Percentiles rank a stretch among this genome's conserved stretches.
phyloP scores from a whole-genome alignment of 2,113 vertebrate genomes.

The Quiscalus mexicanus region DNA sequence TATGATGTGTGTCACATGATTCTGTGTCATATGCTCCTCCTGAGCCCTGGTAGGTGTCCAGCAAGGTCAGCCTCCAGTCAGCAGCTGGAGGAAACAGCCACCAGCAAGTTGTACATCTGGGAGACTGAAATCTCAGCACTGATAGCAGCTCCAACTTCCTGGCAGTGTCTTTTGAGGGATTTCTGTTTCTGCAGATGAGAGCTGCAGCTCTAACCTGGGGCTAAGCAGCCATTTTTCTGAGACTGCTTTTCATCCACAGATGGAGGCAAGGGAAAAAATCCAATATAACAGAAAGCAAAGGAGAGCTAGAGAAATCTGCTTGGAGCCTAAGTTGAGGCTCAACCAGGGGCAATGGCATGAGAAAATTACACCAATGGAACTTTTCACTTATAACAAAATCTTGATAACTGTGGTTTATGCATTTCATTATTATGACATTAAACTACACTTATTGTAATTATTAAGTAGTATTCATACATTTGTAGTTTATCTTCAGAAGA shows the following conservation, averaged over 20 bases:
- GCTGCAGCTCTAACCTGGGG: not conserved
- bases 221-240: not conserved
- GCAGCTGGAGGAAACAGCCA: not conserved
- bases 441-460: not conserved
- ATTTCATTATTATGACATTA: not conserved
- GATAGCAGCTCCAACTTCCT: not conserved
- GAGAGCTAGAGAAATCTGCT: not conserved
- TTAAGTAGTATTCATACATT: not conserved
- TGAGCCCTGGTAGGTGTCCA: not conserved
- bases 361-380: not conserved
- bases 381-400: not conserved
- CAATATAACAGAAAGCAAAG: not conserved
- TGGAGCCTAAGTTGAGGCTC: not conserved
- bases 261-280: not conserved
- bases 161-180: not conserved
- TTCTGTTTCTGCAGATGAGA: not conserved
- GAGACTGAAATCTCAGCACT: fast-evolving
- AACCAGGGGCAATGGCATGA: not conserved
- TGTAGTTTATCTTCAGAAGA: not conserved
- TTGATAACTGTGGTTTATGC: not conserved
- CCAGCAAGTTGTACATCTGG: not conserved
- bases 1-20: too few species aligned
- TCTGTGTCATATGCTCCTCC: not conserved
- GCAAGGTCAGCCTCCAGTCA: not conserved
- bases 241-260: not conserved